Conservation (phyloP, 2,888 invertebrate genomes). For the Apeira syringaria region DNA sequence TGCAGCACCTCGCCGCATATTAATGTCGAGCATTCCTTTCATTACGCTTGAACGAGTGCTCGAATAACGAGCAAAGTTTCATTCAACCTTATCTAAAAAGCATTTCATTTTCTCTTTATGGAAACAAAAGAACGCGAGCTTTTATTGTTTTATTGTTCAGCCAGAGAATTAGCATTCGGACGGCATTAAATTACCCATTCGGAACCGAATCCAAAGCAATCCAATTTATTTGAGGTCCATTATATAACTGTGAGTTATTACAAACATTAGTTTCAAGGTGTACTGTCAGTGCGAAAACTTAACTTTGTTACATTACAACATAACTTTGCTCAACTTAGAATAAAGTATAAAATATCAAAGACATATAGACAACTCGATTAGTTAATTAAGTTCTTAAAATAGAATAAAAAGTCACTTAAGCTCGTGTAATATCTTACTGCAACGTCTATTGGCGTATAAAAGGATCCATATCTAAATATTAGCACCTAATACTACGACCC, state of each 20-base stretch:
- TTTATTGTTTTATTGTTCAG: conserved; percentile 19
- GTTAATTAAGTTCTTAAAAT: no score
- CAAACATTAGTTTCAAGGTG: background rate
- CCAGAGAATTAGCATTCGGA: conserved; percentile 14
- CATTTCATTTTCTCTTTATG: conserved; percentile 21
- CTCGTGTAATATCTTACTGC: no score
- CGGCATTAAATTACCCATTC: conserved; percentile 19
- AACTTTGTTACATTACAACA: no score
- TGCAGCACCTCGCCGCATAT: conserved; percentile 20
- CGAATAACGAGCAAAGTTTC: conserved; percentile 20
- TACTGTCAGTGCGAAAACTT: no score
- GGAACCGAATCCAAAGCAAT: conserved; percentile 15
- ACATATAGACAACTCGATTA: no score
- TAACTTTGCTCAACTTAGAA: no score
- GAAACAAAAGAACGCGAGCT: conserved; percentile 19
- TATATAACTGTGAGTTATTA: conserved; percentile 8
- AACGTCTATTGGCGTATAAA: no score
- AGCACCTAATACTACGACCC: no score
- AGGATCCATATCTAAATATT: no score
- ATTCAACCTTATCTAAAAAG: conserved; percentile 21
- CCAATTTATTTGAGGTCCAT: conserved; percentile 11
- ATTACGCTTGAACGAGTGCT: conserved; percentile 20
- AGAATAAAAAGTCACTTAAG: no score
- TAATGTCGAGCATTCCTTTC: conserved; percentile 24
- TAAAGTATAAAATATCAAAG: no score